These are phyloP conservation scores for Polypterus bichir DNA, from an alignment of 2,113 vertebrate species.

Conservation along the genomic window DNA sequence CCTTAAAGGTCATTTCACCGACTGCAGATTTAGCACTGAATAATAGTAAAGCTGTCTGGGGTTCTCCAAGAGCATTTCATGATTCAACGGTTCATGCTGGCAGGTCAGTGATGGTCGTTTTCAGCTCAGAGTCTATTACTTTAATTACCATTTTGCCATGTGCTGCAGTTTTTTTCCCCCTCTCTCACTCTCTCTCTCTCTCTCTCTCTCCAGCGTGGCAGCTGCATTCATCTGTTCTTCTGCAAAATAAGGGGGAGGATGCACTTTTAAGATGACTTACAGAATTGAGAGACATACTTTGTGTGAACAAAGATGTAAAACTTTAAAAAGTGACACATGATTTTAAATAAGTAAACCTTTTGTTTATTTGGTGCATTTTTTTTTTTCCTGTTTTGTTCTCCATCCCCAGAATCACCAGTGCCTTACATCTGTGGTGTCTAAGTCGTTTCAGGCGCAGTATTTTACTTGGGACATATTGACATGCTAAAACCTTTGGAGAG, in stretches of 20 bases:
- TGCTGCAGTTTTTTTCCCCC: slow-evolving; percentile 4
- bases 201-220: not conserved
- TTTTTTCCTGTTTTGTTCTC: slow-evolving; percentile 16
- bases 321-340: too few relatives aligned
- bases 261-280: not conserved
- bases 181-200: not conserved
- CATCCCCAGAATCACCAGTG: slow-evolving; percentile 4
- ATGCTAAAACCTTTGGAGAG: not conserved
- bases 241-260: not conserved
- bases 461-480: not conserved
- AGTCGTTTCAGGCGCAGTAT: slow-evolving; percentile 11
- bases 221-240: not conserved
- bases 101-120: too few relatives aligned
- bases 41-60: too few relatives aligned
- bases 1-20: too few relatives aligned
- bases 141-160: slow-evolving; percentile 20
- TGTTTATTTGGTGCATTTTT: not conserved
- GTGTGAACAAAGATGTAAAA: too few relatives aligned
- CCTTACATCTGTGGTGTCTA: slow-evolving; percentile 17
- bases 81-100: too few relatives aligned
- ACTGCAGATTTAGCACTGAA: too few relatives aligned
- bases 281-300: not conserved
- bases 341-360: too few relatives aligned
- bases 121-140: slow-evolving; percentile 9
- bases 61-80: too few relatives aligned